Conservation (phyloP, 1,140 invertebrate species). For the Plutomurus gul region DNA sequence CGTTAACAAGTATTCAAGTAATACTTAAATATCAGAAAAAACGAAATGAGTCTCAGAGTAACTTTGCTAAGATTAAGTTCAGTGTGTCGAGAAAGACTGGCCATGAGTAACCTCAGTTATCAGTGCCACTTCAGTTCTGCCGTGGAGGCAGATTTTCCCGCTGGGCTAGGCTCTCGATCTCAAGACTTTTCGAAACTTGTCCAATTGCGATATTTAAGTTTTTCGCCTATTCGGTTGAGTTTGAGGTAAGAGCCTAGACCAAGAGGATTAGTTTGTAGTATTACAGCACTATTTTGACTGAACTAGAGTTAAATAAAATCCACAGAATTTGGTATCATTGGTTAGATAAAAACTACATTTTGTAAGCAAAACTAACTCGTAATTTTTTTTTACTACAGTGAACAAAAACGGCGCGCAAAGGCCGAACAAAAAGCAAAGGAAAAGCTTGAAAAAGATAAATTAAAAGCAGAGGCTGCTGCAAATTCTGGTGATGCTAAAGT, state of each 20-base stretch:
- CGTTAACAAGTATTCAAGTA: background rate
- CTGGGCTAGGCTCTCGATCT: constrained; percentile 17
- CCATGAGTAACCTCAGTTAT: constrained; percentile 16
- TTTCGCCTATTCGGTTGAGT: background rate
- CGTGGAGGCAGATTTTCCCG: background rate
- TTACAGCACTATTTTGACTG: background rate
- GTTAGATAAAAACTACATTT: background rate
- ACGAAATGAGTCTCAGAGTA: background rate
- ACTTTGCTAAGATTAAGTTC: background rate
- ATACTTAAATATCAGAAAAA: background rate
- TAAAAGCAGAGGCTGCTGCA: constrained; percentile 58
- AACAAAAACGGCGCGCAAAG: constrained; percentile 87
- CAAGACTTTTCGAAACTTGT: background rate
- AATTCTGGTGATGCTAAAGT: constrained; percentile 47
- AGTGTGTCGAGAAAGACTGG: background rate
- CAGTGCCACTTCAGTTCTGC: background rate
- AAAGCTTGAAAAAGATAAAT: constrained; percentile 79
- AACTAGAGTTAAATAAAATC: background rate
- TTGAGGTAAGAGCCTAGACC: constrained; percentile 41
- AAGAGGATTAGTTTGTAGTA: background rate
- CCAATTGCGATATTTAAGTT: background rate
- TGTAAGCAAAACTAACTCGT: constrained; percentile 9
- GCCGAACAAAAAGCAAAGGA: constrained; percentile 91
- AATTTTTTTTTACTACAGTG: constrained; percentile 65
- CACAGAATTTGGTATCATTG: background rate